Percentiles rank a stretch among this genome's conserved stretches.
These are phyloP conservation scores for Promerops cafer DNA, from an alignment of 2,113 vertebrate genomes.

Conservation along the genomic window DNA sequence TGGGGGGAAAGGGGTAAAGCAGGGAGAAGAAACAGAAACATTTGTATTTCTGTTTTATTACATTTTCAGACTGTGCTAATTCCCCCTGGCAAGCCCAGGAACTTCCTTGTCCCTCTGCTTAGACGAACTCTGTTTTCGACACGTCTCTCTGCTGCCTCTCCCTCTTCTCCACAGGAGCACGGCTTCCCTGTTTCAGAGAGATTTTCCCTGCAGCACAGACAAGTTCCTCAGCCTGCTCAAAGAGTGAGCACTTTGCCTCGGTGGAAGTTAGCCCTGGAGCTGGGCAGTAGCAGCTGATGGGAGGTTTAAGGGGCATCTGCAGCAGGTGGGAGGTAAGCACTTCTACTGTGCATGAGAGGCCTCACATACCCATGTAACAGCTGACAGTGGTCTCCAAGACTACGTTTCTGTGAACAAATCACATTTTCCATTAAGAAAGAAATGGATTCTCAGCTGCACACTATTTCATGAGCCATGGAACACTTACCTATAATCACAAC, in stretches of 20 bases:
- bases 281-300: neutral
- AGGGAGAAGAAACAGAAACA: neutral
- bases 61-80: neutral
- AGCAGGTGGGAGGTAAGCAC: neutral
- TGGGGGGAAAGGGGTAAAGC: neutral
- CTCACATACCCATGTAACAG: neutral
- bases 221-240: neutral
- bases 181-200: neutral
- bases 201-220: accelerated
- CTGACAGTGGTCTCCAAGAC: neutral
- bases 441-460: neutral
- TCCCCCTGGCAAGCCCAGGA: neutral
- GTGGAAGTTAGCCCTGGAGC: neutral
- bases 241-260: neutral
- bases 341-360: neutral
- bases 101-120: neutral
- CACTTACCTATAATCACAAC: neutral
- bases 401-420: neutral
- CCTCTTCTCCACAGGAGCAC: neutral
- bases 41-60: neutral
- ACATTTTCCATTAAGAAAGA: neutral
- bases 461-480: neutral
- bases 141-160: neutral
- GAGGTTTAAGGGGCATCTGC: neutral
- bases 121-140: neutral